These are phyloP conservation scores for Knipowitschia caucasica DNA, from an alignment of 2,797 vertebrate species.

Conservation along the genomic window DNA sequence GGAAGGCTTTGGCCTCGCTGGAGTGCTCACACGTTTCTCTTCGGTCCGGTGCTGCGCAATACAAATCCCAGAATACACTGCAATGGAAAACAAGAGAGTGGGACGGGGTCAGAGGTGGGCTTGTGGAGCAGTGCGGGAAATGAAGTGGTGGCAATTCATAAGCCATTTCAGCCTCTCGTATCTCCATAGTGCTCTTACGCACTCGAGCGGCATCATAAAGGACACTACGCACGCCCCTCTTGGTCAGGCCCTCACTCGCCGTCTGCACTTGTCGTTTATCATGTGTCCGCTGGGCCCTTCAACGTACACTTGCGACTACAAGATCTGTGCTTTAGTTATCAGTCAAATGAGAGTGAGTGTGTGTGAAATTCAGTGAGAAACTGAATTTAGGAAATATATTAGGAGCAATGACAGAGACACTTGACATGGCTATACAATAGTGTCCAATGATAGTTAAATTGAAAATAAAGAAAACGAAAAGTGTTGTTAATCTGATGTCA, in stretches of 20 bases:
- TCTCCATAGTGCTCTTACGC: conserved; percentile 45
- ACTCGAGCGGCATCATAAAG: conserved; percentile 38
- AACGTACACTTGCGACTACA: conserved; percentile 3
- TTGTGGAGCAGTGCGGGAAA: conserved; percentile 53
- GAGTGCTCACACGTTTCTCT: conserved; percentile 91
- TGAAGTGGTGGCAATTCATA: conserved; percentile 67
- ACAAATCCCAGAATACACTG: conserved; percentile 97
- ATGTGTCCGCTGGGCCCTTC: conserved; percentile 1
- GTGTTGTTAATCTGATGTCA: too few species aligned
- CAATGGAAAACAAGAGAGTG: conserved; percentile 29
- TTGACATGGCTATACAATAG: too few species aligned
- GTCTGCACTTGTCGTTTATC: conserved; percentile 7
- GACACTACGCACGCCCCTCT: conserved; percentile 51
- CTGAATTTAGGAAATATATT: too few species aligned
- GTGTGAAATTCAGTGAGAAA: not conserved
- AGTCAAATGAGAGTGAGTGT: not conserved
- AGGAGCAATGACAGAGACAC: too few species aligned
- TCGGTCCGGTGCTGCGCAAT: conserved; percentile 91
- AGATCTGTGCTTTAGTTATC: not conserved
- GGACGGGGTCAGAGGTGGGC: conserved; percentile 55
- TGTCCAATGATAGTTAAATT: too few species aligned
- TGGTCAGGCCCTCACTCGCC: conserved; percentile 59
- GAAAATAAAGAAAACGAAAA: too few species aligned
- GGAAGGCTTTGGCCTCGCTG: conserved; percentile 92
- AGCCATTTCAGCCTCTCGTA: conserved; percentile 63